phyloP scores from a whole-genome alignment of 2,113 vertebrate genomes.

The Petromus typicus region DNA sequence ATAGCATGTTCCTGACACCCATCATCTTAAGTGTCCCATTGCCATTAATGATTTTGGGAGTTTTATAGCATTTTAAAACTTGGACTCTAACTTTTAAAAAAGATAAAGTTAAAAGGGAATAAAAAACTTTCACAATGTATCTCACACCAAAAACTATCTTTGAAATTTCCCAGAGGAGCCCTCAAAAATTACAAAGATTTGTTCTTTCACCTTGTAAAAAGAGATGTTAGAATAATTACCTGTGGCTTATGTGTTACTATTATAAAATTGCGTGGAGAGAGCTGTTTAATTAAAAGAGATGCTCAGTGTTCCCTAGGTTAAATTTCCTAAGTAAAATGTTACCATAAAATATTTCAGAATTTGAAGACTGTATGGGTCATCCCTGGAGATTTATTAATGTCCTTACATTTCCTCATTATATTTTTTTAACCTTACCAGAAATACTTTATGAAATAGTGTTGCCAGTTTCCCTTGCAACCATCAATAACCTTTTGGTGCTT shows the following conservation, averaged over 20 bases:
- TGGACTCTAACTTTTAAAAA: background rate
- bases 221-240: conserved; percentile 15
- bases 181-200: background rate
- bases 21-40: background rate
- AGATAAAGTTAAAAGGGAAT: background rate
- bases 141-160: background rate
- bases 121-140: background rate
- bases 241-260: conserved; percentile 5
- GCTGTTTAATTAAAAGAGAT: conserved; percentile 26
- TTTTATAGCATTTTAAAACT: background rate
- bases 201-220: background rate
- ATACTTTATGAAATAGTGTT: background rate
- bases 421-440: background rate
- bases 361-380: background rate
- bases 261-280: background rate
- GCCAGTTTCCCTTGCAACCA: background rate
- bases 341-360: background rate
- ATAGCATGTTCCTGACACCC: background rate
- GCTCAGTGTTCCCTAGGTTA: background rate
- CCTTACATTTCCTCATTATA: background rate
- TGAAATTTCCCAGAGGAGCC: background rate
- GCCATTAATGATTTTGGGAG: background rate
- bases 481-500: too few species aligned
- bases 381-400: background rate
- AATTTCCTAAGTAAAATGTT: background rate